Evolutionary conservation across 1,140 invertebrate species (phyloP).

Genomic region (Lucilia sericata): DNA sequence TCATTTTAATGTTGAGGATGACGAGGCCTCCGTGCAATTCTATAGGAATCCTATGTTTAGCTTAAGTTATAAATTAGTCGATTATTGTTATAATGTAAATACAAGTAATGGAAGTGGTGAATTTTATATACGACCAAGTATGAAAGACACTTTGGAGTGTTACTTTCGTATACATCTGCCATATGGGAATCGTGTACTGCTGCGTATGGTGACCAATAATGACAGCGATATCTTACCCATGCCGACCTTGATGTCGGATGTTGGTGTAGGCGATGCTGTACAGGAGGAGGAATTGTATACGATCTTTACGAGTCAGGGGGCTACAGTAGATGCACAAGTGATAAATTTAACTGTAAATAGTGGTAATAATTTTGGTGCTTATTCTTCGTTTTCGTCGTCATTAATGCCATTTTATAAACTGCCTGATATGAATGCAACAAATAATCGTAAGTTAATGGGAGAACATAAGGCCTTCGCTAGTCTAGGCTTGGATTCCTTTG

Average conservation of each 20-base stretch:
- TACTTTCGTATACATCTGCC: conserved; percentile 75
- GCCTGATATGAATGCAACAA: conserved; percentile 33
- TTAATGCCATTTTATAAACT: conserved; percentile 10
- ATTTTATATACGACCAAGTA: conserved; percentile 48
- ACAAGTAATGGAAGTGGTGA: conserved; percentile 46
- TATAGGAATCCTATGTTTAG: conserved; percentile 74
- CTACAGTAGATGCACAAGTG: conserved; percentile 41
- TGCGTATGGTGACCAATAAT: conserved; percentile 67
- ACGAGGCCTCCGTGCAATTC: conserved; percentile 69
- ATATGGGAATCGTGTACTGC: conserved; percentile 73
- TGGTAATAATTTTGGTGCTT: conserved; percentile 21
- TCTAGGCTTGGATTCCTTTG: conserved; percentile 36
- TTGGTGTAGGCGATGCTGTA: conserved; percentile 9
- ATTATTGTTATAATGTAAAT: conserved; percentile 76
- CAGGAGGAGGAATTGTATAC: conserved; percentile 27
- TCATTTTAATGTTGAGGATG: conserved; percentile 69
- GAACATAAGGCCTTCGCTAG: not conserved
- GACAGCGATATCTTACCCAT: conserved; percentile 43
- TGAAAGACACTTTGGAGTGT: conserved; percentile 68
- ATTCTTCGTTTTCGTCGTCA: not conserved
- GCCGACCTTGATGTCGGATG: conserved; percentile 17
- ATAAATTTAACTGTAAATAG: conserved; percentile 46
- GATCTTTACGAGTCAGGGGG: conserved; percentile 45
- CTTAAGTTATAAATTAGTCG: conserved; percentile 73
- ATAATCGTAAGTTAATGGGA: not conserved